Evolutionary conservation across 1,140 invertebrate genomes (phyloP).

Genomic region (Hydropsyche tenuis): DNA sequence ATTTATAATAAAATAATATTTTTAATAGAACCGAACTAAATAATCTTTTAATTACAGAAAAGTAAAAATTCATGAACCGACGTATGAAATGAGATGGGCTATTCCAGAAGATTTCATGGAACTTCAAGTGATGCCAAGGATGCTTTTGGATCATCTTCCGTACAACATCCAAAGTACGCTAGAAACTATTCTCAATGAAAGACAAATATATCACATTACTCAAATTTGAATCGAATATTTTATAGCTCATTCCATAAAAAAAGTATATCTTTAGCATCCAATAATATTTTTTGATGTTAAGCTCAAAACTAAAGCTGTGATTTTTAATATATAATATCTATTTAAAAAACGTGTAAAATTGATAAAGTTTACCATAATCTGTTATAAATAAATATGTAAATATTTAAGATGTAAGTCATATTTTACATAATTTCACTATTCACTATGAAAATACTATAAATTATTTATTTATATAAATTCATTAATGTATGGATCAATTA

Average conservation of each 20-base stretch:
- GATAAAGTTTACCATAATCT: neutral
- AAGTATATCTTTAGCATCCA: neutral
- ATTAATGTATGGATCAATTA: too few species aligned
- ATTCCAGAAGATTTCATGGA: conserved; percentile 77
- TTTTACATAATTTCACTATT: too few species aligned
- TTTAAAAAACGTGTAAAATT: neutral
- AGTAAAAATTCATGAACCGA: conserved; percentile 65
- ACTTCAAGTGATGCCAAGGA: conserved; percentile 75
- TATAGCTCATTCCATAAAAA: neutral
- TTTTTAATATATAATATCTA: conserved; percentile 29
- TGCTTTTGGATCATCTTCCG: conserved; percentile 77
- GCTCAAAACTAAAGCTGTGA: conserved; percentile 50
- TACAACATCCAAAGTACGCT: conserved; percentile 74
- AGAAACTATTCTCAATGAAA: conserved; percentile 66
- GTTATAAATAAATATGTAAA: too few species aligned
- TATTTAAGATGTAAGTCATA: too few species aligned
- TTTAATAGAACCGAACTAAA: conserved; percentile 24
- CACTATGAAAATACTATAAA: too few species aligned
- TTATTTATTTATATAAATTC: too few species aligned
- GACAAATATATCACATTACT: conserved; percentile 58
- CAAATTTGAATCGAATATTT: conserved; percentile 54
- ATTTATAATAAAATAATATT: conserved; percentile 2
- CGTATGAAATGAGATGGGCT: conserved; percentile 78
- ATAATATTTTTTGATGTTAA: conserved; percentile 17
- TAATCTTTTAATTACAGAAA: conserved; percentile 59